Evolutionary conservation across 2,797 vertebrate species (phyloP), one percentile per base, ranked within the genome.

Genomic region (Euthynnus affinis): DNA sequence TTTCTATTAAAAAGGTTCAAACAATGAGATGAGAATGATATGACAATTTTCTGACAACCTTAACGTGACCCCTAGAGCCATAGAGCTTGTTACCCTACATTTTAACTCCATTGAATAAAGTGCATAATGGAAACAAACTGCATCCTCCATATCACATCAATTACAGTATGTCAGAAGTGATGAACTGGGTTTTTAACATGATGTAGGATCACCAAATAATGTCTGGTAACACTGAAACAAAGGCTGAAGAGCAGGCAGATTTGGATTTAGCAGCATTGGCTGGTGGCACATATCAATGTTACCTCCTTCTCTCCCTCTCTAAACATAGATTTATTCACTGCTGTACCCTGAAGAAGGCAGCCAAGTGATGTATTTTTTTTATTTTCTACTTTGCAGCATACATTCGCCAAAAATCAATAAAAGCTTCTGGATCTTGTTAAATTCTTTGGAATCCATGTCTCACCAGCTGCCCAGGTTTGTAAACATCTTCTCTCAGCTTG

Each of bases 401-500:
- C 55, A 82, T 89, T 81, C 81, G 65, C 73, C 53, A 68, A 68
- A 71, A 88, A 89, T 87, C 88, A 84, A 89, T 88, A 80, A 76
- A 76, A 22, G 72, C 70, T 86, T 68, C 64, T 82, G 76, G 81
- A 83, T 76, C 78, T 67, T 84, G 80, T 86, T 84, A 76, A 55
- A 57, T 85, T 71, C 51, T 82, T 57, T 62, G 32, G 58, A 42
- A 65, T 80, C 46, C 53, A 18, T 65, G 87, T 83, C 64, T 86
- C 57, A 48, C 29, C 81, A 80, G 86, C 80, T 56, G 67, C 59
- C 59, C 87, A 72, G 88, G 84, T 87, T 80, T 62, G 80, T 80
- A 88, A 88, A 86, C 79, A 87, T 78, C 77, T 73, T 52, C 57
- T 34, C 74, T 72, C 73, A 49, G 74, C 58, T 62, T 60, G 29